phyloP scores from a whole-genome alignment of 1,140 invertebrate genomes.

The Monomorium pharaonis region DNA sequence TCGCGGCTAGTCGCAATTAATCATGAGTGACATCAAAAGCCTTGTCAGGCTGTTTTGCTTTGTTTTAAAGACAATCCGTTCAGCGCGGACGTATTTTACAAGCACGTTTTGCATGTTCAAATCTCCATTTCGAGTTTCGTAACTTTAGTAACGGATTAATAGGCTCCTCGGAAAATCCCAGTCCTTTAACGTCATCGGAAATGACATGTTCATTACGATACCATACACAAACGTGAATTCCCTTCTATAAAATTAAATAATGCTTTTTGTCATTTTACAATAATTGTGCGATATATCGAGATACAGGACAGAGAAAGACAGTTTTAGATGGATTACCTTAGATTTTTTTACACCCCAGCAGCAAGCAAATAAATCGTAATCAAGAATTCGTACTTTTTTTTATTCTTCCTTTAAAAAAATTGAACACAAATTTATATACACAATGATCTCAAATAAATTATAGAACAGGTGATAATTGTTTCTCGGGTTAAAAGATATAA shows the following conservation, averaged over 20 bases:
- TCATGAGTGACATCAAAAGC: not conserved
- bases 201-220: not conserved
- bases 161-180: not conserved
- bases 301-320: not conserved
- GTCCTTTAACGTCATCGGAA: not conserved
- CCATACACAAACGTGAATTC: too few species aligned
- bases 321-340: not conserved
- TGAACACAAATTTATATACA: too few species aligned
- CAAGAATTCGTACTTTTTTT: too few species aligned
- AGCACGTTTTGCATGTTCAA: not conserved
- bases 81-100: not conserved
- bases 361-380: too few species aligned
- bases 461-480: too few species aligned
- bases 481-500: constrained; percentile 72
- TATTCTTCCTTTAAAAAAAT: too few species aligned
- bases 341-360: too few species aligned
- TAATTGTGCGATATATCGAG: not conserved
- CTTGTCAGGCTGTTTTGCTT: not conserved
- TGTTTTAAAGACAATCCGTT: not conserved
- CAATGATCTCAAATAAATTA: too few species aligned
- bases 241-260: not conserved
- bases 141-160: not conserved
- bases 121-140: not conserved
- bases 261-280: not conserved
- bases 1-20: constrained; percentile 18